Evolutionary conservation across 2,113 vertebrate genomes (phyloP).

Genomic region (Cebus imitator): DNA sequence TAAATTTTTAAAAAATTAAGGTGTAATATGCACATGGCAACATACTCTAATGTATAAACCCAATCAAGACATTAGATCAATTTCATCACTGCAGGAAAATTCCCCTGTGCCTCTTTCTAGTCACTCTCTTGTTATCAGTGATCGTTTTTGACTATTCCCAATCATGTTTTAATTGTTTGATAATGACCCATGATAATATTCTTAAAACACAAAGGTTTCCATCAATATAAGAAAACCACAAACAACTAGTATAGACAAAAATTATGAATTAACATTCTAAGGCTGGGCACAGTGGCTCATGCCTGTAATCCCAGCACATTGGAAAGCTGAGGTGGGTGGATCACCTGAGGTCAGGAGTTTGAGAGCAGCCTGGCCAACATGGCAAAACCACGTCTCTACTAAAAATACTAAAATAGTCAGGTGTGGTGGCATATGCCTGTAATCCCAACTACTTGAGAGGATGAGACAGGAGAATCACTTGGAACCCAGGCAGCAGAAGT

Average conservation of each 20-base stretch:
- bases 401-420: too few relatives aligned
- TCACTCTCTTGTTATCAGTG: background rate
- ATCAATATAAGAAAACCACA: background rate
- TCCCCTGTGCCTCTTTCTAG: background rate
- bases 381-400: too few relatives aligned
- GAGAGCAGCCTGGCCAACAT: too few relatives aligned
- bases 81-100: background rate
- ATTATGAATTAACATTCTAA: background rate
- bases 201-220: conserved; percentile 21
- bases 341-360: too few relatives aligned
- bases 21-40: background rate
- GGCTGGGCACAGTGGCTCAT: too few relatives aligned
- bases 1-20: background rate
- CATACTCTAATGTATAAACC: background rate
- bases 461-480: too few relatives aligned
- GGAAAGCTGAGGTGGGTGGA: too few relatives aligned
- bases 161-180: background rate
- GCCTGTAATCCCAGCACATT: too few relatives aligned
- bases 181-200: background rate
- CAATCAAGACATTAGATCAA: background rate
- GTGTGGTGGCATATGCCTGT: too few relatives aligned
- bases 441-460: too few relatives aligned
- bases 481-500: too few relatives aligned
- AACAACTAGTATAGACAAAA: background rate
- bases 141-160: background rate